Base-by-base conservation (phyloP, 2,888 invertebrate genomes). In the Cordilura impudica region DNA sequence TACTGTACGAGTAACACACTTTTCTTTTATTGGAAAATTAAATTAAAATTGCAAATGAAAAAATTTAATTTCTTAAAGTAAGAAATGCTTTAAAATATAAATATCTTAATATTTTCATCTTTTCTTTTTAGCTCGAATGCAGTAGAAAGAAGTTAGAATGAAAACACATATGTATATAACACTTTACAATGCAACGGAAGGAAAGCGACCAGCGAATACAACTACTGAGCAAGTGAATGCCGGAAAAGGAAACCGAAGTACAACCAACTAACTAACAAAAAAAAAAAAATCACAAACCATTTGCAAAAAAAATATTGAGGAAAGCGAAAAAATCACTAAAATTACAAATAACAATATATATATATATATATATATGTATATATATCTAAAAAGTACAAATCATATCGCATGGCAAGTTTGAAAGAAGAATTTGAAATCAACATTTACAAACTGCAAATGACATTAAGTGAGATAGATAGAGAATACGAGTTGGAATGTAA, bases 11-110 rank as follows among this genome's bases (percentile, higher is more conserved):
- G n/a, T n/a, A n/a, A n/a, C 16, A 54, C 5, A 35, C 6, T 53
- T 35, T 39, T 31, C 7, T 61, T 31, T 31, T 45, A 35, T 47
- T 31, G 26, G 8, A 18, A 47, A 54, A 35, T 29, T 5, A 72
- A 35, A 65, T 58, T 58, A 51, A 65, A 70, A 70, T 70, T 76
- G 45, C 70, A 76, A 76, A 70, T 66, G 60, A 51, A 67, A 53
- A 45, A 14, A 45, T 60, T 71, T 76, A 60, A 31, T 72, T 53
- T 58, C 47, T 51, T 67, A 53, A 66, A 16, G 12, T 29, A 63
- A 71, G 29, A 29, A 29, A 60, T 66, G 54, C 35, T 65, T 43
- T 54, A 16, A 26, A 47, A 29, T 35, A 18, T 43, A 49, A 65
- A 10, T 43, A n/a, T n/a, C n/a, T 53, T 18, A n/a, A 54, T 21